phyloP scores from a whole-genome alignment of 2,113 vertebrate genomes.

The Myrmophylax atrothorax region DNA sequence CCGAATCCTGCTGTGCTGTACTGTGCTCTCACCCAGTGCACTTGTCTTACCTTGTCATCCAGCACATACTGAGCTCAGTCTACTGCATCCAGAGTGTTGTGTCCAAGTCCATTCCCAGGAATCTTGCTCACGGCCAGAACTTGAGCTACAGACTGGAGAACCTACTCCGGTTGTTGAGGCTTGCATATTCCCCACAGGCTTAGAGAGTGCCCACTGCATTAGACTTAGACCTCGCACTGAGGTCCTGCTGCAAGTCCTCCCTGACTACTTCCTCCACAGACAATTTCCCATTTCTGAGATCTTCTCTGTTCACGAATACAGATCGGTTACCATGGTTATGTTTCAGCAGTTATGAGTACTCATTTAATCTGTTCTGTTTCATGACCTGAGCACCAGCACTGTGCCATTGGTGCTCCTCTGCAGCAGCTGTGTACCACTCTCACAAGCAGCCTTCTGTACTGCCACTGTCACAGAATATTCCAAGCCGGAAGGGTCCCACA shows the following conservation, averaged over 20 bases:
- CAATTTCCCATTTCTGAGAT: not conserved
- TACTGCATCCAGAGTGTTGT: not conserved
- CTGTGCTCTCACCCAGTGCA: not conserved
- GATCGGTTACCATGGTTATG: not conserved
- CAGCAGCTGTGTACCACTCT: not conserved
- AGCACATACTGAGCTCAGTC: not conserved
- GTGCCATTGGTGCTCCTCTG: not conserved
- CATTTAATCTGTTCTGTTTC: not conserved
- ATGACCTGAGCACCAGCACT: not conserved
- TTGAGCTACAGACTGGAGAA: not conserved
- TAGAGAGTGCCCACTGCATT: fast-evolving
- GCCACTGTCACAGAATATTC: not conserved
- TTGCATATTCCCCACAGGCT: fast-evolving
- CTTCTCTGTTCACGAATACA: not conserved
- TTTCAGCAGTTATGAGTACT: not conserved
- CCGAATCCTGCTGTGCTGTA: not conserved
- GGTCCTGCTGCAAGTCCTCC: not conserved
- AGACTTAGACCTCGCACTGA: not conserved
- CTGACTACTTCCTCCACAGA: not conserved
- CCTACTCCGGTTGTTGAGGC: not conserved
- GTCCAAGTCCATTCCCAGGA: not conserved
- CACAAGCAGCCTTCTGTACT: not conserved
- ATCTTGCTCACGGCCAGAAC: not conserved
- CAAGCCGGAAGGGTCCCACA: not conserved
- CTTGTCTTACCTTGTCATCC: not conserved